Evolutionary conservation across 2,113 vertebrate genomes (phyloP), one percentile per base, ranked within the genome.

Genomic region (Rhinoderma darwinii): DNA sequence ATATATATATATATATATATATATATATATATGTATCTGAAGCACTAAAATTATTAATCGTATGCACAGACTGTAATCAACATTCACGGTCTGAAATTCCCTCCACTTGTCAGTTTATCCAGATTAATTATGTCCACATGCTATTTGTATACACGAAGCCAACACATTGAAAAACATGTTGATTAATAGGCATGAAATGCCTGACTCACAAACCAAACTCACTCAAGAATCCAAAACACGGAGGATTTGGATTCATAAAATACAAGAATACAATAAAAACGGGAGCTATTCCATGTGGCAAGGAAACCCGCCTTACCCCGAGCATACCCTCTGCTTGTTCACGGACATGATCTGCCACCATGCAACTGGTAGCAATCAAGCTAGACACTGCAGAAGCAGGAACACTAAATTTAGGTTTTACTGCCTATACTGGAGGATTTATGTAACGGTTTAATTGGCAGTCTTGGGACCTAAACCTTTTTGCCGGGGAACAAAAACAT

Each of bases 321-420:
- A 61, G 32, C 51, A 30, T 50, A n/a, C 47, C n/a, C 86, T 90
- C 82, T 88, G 86, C 84, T 86, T 47, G 86, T 86, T 89, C 88
- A 88, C 74, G 88, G 92, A 80, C 83, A 86, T 89, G 90, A 88
- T 92, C 82, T 70, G 90, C 91, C 90, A 92, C 90, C 88, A 9
- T 59, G 90, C 91, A 91, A 92, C 90, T 92, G 93, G 91, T 89
- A 95, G 91, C 93, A 90, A 95, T 94, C 94, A 95, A 89, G 90
- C 91, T 89, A 91, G 93, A 93, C 90, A 89, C 91, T 86, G 90
- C 89, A 81, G 78, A 81, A 90, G 91, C 89, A 83, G 85, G 90
- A 95, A 95, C 93, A 94, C 95, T 95, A 96, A 96, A 96, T 94
- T 96, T 95, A 95, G 95, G 90, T 93, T 95, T 95, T 94, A 95